Base-by-base conservation (phyloP, 2,113 vertebrate species). In the Nothobranchius kuhntae region DNA sequence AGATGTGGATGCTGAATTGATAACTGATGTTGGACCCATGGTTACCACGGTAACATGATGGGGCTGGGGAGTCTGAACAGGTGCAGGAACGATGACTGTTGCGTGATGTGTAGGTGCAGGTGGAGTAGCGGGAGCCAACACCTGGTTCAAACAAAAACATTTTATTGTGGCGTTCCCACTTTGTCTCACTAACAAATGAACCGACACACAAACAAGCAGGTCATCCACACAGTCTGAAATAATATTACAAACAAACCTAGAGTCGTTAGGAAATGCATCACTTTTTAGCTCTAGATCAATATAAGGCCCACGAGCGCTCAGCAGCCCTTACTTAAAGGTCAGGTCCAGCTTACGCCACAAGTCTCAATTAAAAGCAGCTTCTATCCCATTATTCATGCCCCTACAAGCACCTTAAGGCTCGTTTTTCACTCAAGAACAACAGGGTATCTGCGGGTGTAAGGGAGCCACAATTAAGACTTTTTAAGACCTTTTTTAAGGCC, bases 11-110 rank as follows among this genome's bases (percentile, higher is more conserved):
- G 94, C 94, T 11, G 96, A 94, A 87, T 96, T 99, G 92, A 98
- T 98, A 75, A 98, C 97, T 0, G 97, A 98, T 75, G 97, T 83
- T 0, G 95, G 96, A 67, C 96, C 95, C 96, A 99, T 96, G 83
- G 97, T 97, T 84, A 98, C 97, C 83, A 98, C 97, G 0, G 94
- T 98, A 89, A 98, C 96, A 46, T 98, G 98, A 91, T 98, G 97
- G 58, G 96, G 92, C 38, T 93, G 92, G 6, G 91, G 84, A 13
- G 94, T 91, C 58, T 89, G 92, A 13, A 76, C 87, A 0, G 97
- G 96, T 0, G 97, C 96, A 0, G 97, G 96, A 81, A 98, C 96
- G 1, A 99, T 98, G 91, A 98, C 96, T 0, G 98, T 98, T 68
- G 98, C 94, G 68, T 98, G 98, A 83, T 97, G 96, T 80, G 96